phyloP scores from a whole-genome alignment of 1,140 invertebrate species.

The Bombus cullumanus region DNA sequence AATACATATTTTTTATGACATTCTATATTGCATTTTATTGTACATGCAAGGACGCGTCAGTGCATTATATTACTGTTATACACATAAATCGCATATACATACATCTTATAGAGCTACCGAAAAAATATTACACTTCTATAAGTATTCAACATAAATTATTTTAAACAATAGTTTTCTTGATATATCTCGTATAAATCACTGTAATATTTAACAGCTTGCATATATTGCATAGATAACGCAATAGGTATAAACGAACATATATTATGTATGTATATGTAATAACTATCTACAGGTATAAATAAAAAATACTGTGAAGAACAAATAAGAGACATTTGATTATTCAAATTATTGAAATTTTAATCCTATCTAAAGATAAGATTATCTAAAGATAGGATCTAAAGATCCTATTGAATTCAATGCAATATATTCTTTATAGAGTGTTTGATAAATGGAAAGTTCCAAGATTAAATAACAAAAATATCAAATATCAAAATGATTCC shows the following conservation, averaged over 20 bases:
- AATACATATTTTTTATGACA: not conserved
- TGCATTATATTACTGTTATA: conserved; percentile 6
- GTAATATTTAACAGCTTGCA: not conserved
- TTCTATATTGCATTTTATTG: not conserved
- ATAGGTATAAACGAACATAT: not conserved
- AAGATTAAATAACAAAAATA: not conserved
- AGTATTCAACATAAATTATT: not conserved
- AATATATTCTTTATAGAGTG: not conserved
- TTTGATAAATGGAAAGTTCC: not conserved
- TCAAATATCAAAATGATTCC: not conserved
- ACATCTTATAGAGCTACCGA: not conserved
- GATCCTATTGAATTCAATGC: not conserved
- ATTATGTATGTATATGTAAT: not conserved
- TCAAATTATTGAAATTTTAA: not conserved
- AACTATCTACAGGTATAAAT: not conserved
- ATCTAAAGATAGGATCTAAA: not conserved
- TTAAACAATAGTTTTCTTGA: not conserved
- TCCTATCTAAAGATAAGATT: not conserved
- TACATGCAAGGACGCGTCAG: not conserved
- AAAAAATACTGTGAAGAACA: not conserved
- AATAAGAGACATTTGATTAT: not conserved
- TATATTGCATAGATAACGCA: not conserved
- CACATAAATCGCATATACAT: not conserved
- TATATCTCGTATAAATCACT: not conserved
- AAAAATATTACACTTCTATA: conserved; percentile 3